These are phyloP conservation scores for Drosophila robusta DNA, from an alignment of 2,888 invertebrate genomes.

Conservation along the genomic window DNA sequence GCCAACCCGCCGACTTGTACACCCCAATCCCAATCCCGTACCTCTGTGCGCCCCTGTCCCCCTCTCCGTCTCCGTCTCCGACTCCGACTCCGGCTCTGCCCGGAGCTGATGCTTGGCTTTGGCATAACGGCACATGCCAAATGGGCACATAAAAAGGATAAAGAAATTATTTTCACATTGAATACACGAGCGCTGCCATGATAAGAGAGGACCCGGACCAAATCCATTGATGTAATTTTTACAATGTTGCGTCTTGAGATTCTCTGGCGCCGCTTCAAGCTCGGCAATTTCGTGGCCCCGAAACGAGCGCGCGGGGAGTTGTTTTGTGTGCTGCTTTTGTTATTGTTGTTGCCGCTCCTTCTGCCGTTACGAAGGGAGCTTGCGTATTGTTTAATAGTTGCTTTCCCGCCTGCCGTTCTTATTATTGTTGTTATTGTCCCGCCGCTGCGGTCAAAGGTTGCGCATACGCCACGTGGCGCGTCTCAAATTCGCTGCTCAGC, in stretches of 20 bases:
- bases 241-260: constrained; percentile 63
- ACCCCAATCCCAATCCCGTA: constrained; percentile 20
- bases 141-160: constrained; percentile 85
- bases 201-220: constrained; percentile 53
- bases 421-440: constrained; percentile 32
- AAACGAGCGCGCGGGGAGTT: constrained; percentile 63
- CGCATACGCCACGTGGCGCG: constrained; percentile 73
- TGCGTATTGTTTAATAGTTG: constrained; percentile 63
- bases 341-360: constrained; percentile 25
- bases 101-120: constrained; percentile 47
- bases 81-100: constrained; percentile 1
- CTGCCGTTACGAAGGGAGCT: constrained; percentile 41
- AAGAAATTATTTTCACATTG: constrained; percentile 85
- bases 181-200: constrained; percentile 67
- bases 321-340: constrained; percentile 43
- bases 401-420: constrained; percentile 17
- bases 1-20: constrained; percentile 54
- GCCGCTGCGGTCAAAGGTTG: constrained; percentile 68
- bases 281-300: constrained; percentile 44
- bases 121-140: constrained; percentile 82
- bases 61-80: constrained; percentile 1
- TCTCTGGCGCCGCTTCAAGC: constrained; percentile 51
- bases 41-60: not conserved
- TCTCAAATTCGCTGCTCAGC: constrained; percentile 49
- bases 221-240: constrained; percentile 75